Conservation (phyloP, 2,797 vertebrate species). For the Odontamblyopus lacepedii region DNA sequence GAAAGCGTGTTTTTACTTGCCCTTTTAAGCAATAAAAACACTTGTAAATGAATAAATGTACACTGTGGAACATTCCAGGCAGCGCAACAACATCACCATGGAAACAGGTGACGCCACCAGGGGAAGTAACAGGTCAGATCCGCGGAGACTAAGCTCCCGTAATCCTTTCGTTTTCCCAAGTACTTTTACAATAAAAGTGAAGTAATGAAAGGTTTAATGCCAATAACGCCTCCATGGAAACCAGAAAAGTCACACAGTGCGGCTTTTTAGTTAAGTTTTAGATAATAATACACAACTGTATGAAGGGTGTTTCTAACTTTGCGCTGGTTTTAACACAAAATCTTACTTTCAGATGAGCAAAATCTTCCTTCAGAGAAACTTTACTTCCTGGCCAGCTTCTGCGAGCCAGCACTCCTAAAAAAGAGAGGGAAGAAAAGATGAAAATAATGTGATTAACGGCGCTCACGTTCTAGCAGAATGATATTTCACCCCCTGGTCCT, state of each 20-base stretch:
- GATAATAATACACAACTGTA: no score
- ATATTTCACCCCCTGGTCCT: conserved; percentile 48
- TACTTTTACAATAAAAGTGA: no score
- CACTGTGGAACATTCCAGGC: neutral
- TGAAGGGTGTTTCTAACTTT: neutral
- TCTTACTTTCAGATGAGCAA: conserved; percentile 23
- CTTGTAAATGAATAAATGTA: neutral
- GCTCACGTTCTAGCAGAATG: conserved; percentile 62
- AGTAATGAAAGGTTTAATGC: no score
- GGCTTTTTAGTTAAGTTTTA: neutral
- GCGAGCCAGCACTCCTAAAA: conserved; percentile 50
- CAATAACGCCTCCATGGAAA: neutral
- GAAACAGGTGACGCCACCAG: neutral
- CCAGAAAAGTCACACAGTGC: neutral
- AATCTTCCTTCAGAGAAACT: conserved; percentile 25
- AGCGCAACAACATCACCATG: neutral
- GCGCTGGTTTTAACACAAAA: neutral
- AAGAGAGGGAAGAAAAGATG: conserved; percentile 43
- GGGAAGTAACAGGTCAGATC: no score
- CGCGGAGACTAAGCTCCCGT: no score
- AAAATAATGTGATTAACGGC: conserved; percentile 70
- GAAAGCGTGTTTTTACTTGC: no score
- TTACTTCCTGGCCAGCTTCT: conserved; percentile 56
- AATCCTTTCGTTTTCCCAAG: no score
- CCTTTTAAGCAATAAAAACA: no score